Evolutionary conservation across 2,888 invertebrate genomes (phyloP).

Genomic region (Dynastes grantii): DNA sequence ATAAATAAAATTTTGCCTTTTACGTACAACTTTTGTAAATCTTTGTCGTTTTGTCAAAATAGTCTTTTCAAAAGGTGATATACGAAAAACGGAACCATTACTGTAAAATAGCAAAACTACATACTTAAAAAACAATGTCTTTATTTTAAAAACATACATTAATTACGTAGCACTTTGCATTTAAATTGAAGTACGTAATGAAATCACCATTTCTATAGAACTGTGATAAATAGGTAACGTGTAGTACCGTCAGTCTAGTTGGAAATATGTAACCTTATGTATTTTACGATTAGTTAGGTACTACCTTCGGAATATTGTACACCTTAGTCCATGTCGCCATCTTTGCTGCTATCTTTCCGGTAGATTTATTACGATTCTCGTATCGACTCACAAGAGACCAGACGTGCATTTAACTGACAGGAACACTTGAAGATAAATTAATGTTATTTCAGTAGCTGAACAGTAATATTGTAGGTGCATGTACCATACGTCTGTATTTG

Average conservation of each 20-base stretch:
- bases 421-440: conserved; percentile 54
- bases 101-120: neutral
- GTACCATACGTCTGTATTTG: neutral
- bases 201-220: neutral
- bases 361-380: neutral
- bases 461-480: conserved; percentile 45
- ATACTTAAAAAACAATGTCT: too few relatives aligned
- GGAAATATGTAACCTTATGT: too few relatives aligned
- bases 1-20: too few relatives aligned
- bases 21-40: too few relatives aligned
- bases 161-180: too few relatives aligned
- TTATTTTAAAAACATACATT: too few relatives aligned
- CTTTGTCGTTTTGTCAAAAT: too few relatives aligned
- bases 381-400: neutral
- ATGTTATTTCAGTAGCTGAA: conserved; percentile 52
- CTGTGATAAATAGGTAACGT: neutral
- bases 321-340: neutral
- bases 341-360: neutral
- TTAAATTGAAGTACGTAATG: too few relatives aligned
- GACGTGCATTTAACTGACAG: conserved; percentile 50
- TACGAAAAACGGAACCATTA: too few relatives aligned
- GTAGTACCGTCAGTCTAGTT: neutral
- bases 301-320: neutral
- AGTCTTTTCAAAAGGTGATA: neutral
- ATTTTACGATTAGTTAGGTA: neutral